These are phyloP conservation scores for Morinoia aosen DNA, from an alignment of 2,888 invertebrate genomes.

Conservation along the genomic window DNA sequence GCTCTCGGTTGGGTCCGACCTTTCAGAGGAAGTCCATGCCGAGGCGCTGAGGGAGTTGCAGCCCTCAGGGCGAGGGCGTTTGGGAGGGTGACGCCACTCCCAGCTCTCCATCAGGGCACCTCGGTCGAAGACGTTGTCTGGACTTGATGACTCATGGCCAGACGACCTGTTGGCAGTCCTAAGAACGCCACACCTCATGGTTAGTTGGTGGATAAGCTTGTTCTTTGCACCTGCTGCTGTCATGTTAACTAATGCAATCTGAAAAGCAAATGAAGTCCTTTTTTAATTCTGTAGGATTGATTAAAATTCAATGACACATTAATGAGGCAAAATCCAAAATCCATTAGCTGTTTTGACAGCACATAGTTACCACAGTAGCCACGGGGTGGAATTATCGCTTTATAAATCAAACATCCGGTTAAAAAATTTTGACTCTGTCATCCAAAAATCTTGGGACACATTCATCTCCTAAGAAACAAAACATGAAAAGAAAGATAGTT, in stretches of 20 bases:
- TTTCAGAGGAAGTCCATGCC: not conserved
- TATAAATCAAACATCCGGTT: not conserved
- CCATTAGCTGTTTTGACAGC: not conserved
- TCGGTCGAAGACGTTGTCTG: not conserved
- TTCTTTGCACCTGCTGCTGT: not conserved
- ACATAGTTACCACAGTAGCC: not conserved
- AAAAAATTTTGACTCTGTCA: not conserved
- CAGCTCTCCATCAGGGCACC: constrained; percentile 44
- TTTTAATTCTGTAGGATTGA: not conserved
- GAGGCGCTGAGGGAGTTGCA: not conserved
- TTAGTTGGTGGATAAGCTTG: not conserved
- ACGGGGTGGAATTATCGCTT: not conserved
- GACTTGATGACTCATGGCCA: not conserved
- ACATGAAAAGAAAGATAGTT: not conserved
- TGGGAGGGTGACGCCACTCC: constrained; percentile 45
- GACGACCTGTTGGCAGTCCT: not conserved
- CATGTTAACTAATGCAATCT: not conserved
- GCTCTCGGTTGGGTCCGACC: not conserved
- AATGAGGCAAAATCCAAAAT: not conserved
- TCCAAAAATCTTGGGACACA: not conserved
- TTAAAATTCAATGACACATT: not conserved
- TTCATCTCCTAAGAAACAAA: not conserved
- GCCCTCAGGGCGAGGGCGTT: constrained; percentile 19
- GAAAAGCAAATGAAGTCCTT: not conserved
- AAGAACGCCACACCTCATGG: not conserved